phyloP scores from a whole-genome alignment of 2,113 vertebrate species.

The Anoplopoma fimbria region DNA sequence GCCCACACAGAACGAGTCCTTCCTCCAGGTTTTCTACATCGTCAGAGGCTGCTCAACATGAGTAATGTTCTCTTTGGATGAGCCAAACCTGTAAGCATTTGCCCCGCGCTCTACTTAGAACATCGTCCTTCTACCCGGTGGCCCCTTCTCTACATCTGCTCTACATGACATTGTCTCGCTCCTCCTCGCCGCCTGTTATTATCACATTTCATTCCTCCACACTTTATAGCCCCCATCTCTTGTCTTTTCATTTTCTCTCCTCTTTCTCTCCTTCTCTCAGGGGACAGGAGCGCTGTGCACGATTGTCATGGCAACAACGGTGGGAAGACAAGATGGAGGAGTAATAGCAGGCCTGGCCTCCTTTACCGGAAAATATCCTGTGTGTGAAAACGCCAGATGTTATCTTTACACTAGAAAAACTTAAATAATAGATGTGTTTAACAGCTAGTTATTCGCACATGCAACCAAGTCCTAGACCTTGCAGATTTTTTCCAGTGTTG shows the following conservation, averaged over 20 bases:
- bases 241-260: constrained; percentile 58
- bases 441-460: not conserved
- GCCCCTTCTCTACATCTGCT: constrained; percentile 11
- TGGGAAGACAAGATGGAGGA: constrained; percentile 76
- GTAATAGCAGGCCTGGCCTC: constrained; percentile 67
- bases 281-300: constrained; percentile 70
- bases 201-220: constrained; percentile 32
- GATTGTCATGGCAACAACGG: constrained; percentile 82
- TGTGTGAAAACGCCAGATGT: constrained; percentile 54
- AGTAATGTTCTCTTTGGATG: constrained; percentile 46
- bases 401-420: constrained; percentile 6
- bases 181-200: constrained; percentile 2
- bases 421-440: not conserved
- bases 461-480: not conserved
- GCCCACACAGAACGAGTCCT: constrained; percentile 52
- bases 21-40: constrained; percentile 41
- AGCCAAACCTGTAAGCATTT: constrained; percentile 47
- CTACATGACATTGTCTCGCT: not conserved
- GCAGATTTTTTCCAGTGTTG: not conserved
- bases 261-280: constrained; percentile 62
- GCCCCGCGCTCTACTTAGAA: constrained; percentile 31
- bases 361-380: constrained; percentile 42
- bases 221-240: constrained; percentile 31
- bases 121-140: constrained; percentile 1
- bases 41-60: constrained; percentile 24